A percentile compares a stretch with the other conserved stretches of the same genome.
phyloP scores from a whole-genome alignment of 2,888 invertebrate genomes.

The Apodemia zela region DNA sequence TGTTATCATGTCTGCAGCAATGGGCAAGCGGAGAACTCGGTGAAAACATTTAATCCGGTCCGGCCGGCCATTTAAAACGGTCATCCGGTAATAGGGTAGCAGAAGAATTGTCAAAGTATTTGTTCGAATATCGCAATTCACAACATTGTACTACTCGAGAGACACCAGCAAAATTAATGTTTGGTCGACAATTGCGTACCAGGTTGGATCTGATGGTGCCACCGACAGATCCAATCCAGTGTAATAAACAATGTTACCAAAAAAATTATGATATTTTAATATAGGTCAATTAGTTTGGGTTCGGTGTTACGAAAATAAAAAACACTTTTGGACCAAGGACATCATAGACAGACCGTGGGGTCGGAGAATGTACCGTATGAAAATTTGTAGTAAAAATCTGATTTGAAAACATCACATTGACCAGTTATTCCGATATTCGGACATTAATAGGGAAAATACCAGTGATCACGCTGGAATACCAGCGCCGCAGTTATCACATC shows the following conservation, averaged over 20 bases:
- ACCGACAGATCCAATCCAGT: no score
- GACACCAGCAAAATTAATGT: slow-evolving; percentile 15
- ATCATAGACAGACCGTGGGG: background rate
- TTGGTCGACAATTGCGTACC: background rate
- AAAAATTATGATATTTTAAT: background rate
- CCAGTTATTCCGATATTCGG: no score
- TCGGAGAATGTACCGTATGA: background rate
- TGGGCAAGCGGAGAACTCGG: slow-evolving; percentile 30
- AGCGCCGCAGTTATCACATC: background rate
- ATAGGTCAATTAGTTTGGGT: background rate
- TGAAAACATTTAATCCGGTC: slow-evolving; percentile 34
- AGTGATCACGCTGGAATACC: background rate
- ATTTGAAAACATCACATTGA: slow-evolving; percentile 8
- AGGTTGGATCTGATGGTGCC: background rate
- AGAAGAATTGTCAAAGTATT: slow-evolving; percentile 22
- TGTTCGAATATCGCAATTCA: slow-evolving; percentile 30
- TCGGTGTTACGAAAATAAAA: background rate
- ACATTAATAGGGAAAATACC: background rate
- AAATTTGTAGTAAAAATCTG: background rate
- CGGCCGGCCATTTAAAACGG: no score
- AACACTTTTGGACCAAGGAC: background rate
- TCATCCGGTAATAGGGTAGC: slow-evolving; percentile 19
- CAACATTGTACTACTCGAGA: background rate
- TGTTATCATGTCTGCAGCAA: slow-evolving; percentile 30
- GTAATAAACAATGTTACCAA: no score